Conservation (phyloP, 2,113 vertebrate species). For the Pantherophis guttatus region DNA sequence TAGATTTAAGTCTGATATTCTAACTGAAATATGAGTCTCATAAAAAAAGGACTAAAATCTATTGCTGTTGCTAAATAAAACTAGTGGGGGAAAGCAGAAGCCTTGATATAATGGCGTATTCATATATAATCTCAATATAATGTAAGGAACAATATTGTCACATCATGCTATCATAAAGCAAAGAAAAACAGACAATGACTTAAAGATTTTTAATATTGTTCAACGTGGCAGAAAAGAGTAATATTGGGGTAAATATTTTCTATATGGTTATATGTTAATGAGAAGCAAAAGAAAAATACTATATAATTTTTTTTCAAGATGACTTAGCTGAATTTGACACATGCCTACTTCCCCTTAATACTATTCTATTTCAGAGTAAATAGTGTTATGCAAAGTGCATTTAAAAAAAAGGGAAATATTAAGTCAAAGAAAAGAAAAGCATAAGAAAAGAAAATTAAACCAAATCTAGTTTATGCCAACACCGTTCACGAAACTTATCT, state of each 20-base stretch:
- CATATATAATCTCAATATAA: constrained; percentile 71
- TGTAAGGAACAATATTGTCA: constrained; percentile 69
- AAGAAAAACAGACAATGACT: not conserved
- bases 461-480: not conserved
- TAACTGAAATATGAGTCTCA: constrained; percentile 40
- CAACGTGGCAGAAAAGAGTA: not conserved
- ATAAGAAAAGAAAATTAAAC: not conserved
- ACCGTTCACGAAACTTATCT: not conserved
- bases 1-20: constrained; percentile 64
- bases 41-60: constrained; percentile 60
- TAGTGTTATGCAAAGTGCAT: not conserved
- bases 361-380: not conserved
- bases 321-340: constrained; percentile 11
- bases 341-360: constrained; percentile 31
- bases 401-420: not conserved
- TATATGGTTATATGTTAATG: not conserved
- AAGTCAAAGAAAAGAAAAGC: not conserved
- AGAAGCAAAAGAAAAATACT: not conserved
- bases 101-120: constrained; percentile 59
- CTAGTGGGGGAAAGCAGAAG: constrained; percentile 30
- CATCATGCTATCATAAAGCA: constrained; percentile 32
- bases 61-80: constrained; percentile 51
- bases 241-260: not conserved
- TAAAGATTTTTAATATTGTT: not conserved
- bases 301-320: not conserved